Base-by-base conservation (phyloP, 2,113 vertebrate genomes). In the Hymenochirus boettgeri region DNA sequence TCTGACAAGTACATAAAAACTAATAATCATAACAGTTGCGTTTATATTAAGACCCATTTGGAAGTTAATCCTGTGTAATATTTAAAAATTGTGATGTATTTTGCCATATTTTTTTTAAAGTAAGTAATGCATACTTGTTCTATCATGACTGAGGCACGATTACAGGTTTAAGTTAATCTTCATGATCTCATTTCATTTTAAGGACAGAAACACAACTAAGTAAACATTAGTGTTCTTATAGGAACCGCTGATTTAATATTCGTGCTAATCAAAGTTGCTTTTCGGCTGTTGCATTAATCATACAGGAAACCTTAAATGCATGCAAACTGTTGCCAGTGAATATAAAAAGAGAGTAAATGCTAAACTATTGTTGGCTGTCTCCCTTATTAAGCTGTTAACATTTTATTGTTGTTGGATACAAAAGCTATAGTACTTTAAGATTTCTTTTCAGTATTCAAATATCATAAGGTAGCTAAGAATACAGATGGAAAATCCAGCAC, bases 351-450 rank as follows among this genome's bases (percentile, higher is more conserved):
- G 46, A 26, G n/a, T 4, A 5, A n/a, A 51, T 58, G 63, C 63
- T 55, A 66, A 55, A 51, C 35, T 42, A 12, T 51, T 42, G 46
- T 19, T 51, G 46, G 46, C n/a, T 58, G 26, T 67, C 55, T 59
- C 27, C 55, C 57, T 39, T 35, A 52, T 35, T 59, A 47, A 42
- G 23, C 31, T 52, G 27, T 58, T 59, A 39, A 59, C 39, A 12
- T 59, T 58, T 67, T 67, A 67, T 48, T 42, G 46, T 52, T 58
- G 47, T 67, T 67, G 55, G 54, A 67, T 27, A 29, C 56, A 67
- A 22, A 37, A 48, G 23, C 31, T 33, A 51, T 59, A 51, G 37
- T 27, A 39, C 57, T 19, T 25, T 51, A 42, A 11, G 27, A 50
- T 67, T 52, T 51, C 42, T 57, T 57, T 65, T 50, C 57, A 57